These are phyloP conservation scores for Eunapius fragilis DNA, from an alignment of 37 sponge, comb jelly and placozoan genomes.

Conservation along the genomic window DNA sequence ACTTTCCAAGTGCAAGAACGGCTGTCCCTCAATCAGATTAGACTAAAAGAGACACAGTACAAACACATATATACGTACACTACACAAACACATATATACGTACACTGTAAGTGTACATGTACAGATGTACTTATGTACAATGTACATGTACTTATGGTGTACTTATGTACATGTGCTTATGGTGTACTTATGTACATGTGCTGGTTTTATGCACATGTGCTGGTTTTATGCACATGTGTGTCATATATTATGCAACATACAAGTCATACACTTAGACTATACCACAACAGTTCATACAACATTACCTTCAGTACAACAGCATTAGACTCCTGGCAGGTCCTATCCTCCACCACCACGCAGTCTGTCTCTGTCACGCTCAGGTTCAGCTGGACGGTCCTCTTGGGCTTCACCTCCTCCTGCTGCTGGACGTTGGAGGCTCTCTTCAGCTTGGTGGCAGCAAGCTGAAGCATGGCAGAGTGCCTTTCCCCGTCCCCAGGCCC, in stretches of 20 bases:
- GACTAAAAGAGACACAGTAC: too few relatives aligned
- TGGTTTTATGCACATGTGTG: background rate
- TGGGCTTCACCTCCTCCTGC: constrained; percentile 38
- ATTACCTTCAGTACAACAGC: constrained; percentile 87
- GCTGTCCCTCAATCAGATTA: too few relatives aligned
- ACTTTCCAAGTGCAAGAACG: too few relatives aligned
- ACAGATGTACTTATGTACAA: too few relatives aligned
- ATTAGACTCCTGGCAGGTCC: constrained; percentile 57
- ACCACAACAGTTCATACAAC: constrained; percentile 23
- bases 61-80: background rate
- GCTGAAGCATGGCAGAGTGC: background rate
- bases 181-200: background rate
- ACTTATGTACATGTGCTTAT: background rate
- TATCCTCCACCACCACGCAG: constrained; percentile 88
- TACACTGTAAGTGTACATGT: constrained; percentile 16
- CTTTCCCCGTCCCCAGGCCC: background rate
- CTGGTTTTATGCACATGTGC: background rate
- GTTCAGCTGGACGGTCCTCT: constrained; percentile 48
- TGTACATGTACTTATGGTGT: background rate
- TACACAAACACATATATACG: constrained; percentile 1
- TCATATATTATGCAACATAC: background rate
- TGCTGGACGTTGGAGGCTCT: background rate
- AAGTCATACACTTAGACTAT: background rate
- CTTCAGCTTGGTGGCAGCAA: background rate
- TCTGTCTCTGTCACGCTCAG: constrained; percentile 94